Evolutionary conservation across 2,888 invertebrate species (phyloP).

Genomic region (Noctua pronuba): DNA sequence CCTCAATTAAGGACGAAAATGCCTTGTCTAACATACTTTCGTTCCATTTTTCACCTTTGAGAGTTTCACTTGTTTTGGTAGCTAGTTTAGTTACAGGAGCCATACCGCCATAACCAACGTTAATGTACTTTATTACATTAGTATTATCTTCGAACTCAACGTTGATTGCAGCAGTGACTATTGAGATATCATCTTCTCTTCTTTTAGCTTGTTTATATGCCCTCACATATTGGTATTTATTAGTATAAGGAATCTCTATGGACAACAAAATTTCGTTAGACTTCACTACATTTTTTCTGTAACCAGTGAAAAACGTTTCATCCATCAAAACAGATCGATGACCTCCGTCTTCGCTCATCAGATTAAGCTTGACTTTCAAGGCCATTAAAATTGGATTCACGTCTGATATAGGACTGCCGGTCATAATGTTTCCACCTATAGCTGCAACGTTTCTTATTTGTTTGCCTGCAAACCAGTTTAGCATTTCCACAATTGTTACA

Average conservation of each 20-base stretch:
- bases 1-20: conserved; percentile 92
- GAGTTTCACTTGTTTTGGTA: conserved; percentile 91
- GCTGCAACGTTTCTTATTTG: conserved; percentile 99
- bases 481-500: conserved; percentile 94
- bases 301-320: conserved; percentile 94
- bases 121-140: conserved; percentile 90
- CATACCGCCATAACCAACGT: conserved; percentile 97
- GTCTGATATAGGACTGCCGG: conserved; percentile 98
- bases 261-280: conserved; percentile 93
- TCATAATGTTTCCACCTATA: conserved; percentile 98
- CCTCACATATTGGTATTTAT: conserved; percentile 92
- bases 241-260: conserved; percentile 93
- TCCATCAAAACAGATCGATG: conserved; percentile 92
- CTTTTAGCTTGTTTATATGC: conserved; percentile 96
- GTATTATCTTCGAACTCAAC: conserved; percentile 91
- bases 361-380: conserved; percentile 93
- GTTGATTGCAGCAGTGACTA: conserved; percentile 95
- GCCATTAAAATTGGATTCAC: conserved; percentile 98
- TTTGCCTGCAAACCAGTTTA: conserved; percentile 98
- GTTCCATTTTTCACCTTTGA: conserved; percentile 92
- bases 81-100: conserved; percentile 96
- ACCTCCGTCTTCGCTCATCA: conserved; percentile 90
- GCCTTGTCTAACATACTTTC: conserved; percentile 92
- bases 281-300: conserved; percentile 93
- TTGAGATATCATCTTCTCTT: conserved; percentile 97